Percentiles rank a stretch among this genome's conserved stretches.
These are phyloP conservation scores for Phocoena phocoena DNA, from an alignment of 2,113 vertebrate genomes.

Conservation along the genomic window DNA sequence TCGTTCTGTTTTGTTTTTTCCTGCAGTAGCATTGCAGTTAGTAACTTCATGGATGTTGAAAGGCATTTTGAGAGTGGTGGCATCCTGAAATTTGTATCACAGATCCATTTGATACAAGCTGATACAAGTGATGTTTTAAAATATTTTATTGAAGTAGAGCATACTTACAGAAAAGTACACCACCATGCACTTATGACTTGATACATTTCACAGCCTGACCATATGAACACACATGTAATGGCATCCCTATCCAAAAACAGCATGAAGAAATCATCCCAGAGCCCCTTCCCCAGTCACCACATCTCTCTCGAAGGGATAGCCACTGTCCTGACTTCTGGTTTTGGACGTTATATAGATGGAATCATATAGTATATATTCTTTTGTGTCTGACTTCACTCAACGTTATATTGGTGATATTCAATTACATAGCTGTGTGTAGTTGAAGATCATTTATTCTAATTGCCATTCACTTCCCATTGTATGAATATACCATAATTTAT, in stretches of 20 bases:
- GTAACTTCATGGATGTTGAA: background rate
- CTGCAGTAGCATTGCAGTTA: background rate
- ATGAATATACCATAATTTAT: background rate
- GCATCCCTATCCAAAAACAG: background rate
- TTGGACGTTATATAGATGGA: background rate
- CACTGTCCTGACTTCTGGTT: background rate
- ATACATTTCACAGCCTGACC: background rate
- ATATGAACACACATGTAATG: background rate
- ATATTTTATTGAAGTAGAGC: background rate
- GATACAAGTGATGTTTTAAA: background rate
- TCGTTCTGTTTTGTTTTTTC: background rate
- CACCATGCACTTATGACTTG: background rate
- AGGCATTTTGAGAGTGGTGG: background rate
- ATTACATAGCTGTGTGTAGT: background rate
- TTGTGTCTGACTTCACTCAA: no score
- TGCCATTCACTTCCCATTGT: background rate
- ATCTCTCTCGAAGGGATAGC: background rate
- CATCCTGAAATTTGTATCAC: background rate
- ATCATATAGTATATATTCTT: no score
- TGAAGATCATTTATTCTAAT: background rate
- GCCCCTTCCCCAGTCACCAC: rapidly evolving
- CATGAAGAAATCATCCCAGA: background rate
- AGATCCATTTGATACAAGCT: background rate
- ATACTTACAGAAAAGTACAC: background rate
- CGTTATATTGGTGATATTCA: background rate